Base-by-base conservation (phyloP, 1,140 invertebrate species). In the Cephus cinctus region DNA sequence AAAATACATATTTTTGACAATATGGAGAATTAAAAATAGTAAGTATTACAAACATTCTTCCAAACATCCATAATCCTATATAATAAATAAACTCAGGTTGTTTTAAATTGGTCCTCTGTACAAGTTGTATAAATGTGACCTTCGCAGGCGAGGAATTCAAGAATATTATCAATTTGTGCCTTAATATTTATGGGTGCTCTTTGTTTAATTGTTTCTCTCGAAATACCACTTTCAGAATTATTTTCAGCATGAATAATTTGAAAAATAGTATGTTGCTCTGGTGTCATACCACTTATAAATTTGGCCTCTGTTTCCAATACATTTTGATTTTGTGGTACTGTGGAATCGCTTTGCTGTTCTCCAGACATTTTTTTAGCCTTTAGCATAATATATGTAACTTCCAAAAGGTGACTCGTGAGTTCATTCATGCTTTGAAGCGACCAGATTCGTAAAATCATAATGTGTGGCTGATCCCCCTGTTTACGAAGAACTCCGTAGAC, bases 71-170 rank as follows among this genome's bases (percentile, higher is more conserved):
- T n/a, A n/a, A n/a, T n/a, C n/a, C n/a, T n/a, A n/a, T n/a, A n/a
- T n/a, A n/a, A n/a, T n/a, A 25, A 35, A 19, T 21, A 8, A 21
- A 45, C 5, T 71, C 60, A 75, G 25, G 70, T 75, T 15, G 72
- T 61, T 58, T 74, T 75, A 48, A 74, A 76, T 36, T 67, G 63
- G 55, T 77, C 65, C 22, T 77, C 75, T n/a, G 72, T 73, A 19
- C 63, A 59, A 0, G 75, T 74, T 1, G 75, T 75, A 42, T 77
- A 77, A 45, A 77, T 69, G 11, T 77, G 75, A n/a, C 75, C 75
- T 48, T 77, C 75, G 4, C 59, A 63, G 1, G 64, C 61, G 1
- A 77, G 51, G 25, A 76, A 76, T 3, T 77, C 69, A 4, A 77
- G 27, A 21, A 77, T 73, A 9, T 65, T 57, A 43, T 76, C 67